These are phyloP conservation scores for Lophotriccus pileatus DNA, from an alignment of 2,797 vertebrate species.

Conservation along the genomic window DNA sequence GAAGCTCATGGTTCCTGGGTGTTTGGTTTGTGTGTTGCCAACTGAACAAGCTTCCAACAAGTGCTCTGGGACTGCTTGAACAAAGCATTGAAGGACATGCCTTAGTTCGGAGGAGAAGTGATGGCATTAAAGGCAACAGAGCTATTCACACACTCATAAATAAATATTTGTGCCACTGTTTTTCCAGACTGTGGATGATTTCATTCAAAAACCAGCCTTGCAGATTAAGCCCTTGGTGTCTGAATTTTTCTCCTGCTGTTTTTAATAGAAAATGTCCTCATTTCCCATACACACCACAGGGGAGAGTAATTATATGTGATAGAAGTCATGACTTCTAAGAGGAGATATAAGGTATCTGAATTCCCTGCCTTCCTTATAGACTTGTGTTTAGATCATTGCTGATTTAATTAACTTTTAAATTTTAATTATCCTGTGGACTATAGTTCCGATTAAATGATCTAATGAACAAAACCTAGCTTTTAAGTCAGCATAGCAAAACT, in stretches of 20 bases:
- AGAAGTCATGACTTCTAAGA: conserved; percentile 56
- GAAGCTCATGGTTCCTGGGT: not conserved
- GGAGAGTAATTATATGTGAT: conserved; percentile 55
- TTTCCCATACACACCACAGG: conserved; percentile 2
- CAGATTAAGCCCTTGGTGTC: not conserved
- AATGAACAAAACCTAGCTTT: conserved; percentile 28
- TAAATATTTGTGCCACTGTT: not conserved
- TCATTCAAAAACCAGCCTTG: not conserved
- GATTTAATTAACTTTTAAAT: conserved; percentile 57
- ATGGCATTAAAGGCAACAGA: not conserved
- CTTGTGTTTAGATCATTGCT: conserved; percentile 32
- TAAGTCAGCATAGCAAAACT: not conserved
- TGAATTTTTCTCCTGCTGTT: conserved; percentile 30
- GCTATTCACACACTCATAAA: not conserved
- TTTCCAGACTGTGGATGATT: not conserved
- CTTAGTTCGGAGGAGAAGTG: not conserved
- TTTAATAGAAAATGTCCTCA: conserved; percentile 33
- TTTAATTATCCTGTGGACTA: conserved; percentile 45
- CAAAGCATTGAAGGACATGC: not conserved
- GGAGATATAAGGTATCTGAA: conserved; percentile 31
- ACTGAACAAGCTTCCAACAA: not conserved
- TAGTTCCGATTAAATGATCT: not conserved
- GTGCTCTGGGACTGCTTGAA: not conserved
- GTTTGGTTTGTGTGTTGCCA: not conserved
- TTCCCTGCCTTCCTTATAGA: conserved; percentile 47